Evolutionary conservation across 2,113 vertebrate species (phyloP).

Genomic region (Ivindomyrus marchei): DNA sequence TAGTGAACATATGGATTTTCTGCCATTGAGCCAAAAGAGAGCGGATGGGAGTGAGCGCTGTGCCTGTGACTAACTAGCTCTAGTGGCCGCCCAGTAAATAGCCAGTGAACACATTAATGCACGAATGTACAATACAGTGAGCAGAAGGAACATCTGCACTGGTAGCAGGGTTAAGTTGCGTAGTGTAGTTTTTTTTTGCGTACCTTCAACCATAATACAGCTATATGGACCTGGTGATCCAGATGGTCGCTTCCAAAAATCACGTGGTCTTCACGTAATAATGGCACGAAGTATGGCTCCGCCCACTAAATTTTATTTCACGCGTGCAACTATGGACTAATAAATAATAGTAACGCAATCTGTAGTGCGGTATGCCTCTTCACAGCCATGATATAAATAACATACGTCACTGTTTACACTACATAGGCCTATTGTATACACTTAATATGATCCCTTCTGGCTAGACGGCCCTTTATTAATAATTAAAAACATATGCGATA

Average conservation of each 20-base stretch:
- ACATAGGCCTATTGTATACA: not conserved
- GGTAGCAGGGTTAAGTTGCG: not conserved
- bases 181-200: not conserved
- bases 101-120: conserved; percentile 21
- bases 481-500: not conserved
- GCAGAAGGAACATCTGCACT: not conserved
- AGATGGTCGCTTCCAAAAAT: not conserved
- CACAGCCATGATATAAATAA: not conserved
- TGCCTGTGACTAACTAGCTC: not conserved
- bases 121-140: not conserved
- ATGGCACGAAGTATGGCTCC: not conserved
- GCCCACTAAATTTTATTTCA: not conserved
- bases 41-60: not conserved
- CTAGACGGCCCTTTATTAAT: not conserved
- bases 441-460: not conserved
- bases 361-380: not conserved
- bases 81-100: conserved; percentile 15
- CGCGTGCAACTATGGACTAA: not conserved
- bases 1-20: conserved; percentile 74
- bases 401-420: not conserved
- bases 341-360: not conserved
- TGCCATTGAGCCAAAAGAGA: conserved; percentile 59
- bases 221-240: not conserved
- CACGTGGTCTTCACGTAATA: not conserved
- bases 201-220: not conserved